Evolutionary conservation across 2,888 invertebrate genomes (phyloP), one percentile per base, ranked within the genome.

Genomic region (Rhogogaster chlorosoma): DNA sequence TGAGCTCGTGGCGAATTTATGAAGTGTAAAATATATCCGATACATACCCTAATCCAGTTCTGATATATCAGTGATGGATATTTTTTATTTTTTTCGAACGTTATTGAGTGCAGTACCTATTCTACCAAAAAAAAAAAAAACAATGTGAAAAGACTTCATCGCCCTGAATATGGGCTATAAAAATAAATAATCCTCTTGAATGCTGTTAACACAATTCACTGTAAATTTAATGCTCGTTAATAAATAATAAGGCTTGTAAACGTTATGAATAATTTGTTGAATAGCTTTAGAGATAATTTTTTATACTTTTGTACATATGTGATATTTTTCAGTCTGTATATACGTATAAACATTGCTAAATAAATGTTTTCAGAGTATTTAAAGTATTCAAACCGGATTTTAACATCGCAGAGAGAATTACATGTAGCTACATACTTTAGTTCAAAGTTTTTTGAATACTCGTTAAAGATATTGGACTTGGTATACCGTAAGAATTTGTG

Each of bases 261-360:
- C 22, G 26, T 61, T 22, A 61, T 22, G 2, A 26, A 70, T 70
- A 70, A 36, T 70, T 32, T 36, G 18, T 70, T 70, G 9, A 70
- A 29, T 36, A 18, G 70, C 36, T 29, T 61, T 86, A 86, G n/a
- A 12, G 57, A 83, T 73, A 38, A 38, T 22, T 71, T 73, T 73
- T 10, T 42, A 73, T 73, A 73, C 53, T 53, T 77, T 77, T 77
- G 77, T 77, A 77, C 45, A 77, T 77, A 77, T 77, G 77, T 77
- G 77, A 77, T 77, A 77, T 77, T 53, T 29, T 45, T 77, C 77
- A 26, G 18, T 26, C 29, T 77, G 49, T 77, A 77, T 29, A 77
- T 77, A 77, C n/a, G 42, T 12, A 73, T 12, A 73, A 73, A 42
- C 38, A 38, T 42, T 42, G 22, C n/a, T 73, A 22, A 38, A 42